phyloP scores from a whole-genome alignment of 2,113 vertebrate genomes.

The Chaenocephalus aceratus region DNA sequence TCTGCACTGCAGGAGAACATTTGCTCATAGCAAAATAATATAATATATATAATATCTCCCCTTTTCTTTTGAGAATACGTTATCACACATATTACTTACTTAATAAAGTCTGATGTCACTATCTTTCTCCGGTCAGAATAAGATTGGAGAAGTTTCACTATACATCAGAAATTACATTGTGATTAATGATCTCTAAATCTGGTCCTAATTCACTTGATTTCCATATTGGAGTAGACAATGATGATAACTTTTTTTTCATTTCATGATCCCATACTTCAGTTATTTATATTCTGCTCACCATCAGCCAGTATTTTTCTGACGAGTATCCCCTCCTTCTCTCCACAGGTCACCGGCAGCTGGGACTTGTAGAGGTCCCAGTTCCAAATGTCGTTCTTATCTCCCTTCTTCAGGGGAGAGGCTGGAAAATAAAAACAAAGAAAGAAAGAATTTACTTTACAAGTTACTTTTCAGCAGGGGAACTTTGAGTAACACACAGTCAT shows the following conservation, averaged over 20 bases:
- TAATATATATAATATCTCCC: too few species aligned
- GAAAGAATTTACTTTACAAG: not conserved
- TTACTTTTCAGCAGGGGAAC: not conserved
- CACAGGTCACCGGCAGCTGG: slow-evolving; percentile 78
- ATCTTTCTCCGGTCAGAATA: not conserved
- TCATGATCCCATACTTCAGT: not conserved
- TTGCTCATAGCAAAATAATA: too few species aligned
- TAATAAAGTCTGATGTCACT: too few species aligned
- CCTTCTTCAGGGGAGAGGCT: slow-evolving; percentile 71
- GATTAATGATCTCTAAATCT: not conserved
- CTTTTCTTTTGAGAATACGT: too few species aligned
- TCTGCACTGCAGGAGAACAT: too few species aligned
- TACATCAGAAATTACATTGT: too few species aligned
- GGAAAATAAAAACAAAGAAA: not conserved
- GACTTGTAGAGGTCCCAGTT: slow-evolving; percentile 66
- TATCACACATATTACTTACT: too few species aligned
- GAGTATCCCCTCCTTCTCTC: slow-evolving; percentile 35
- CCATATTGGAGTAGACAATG: not conserved
- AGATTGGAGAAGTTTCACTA: not conserved
- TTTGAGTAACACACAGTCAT: not conserved
- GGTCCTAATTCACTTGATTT: not conserved
- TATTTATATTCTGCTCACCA: slow-evolving; percentile 57
- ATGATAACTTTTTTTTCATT: not conserved
- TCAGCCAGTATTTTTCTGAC: slow-evolving; percentile 61
- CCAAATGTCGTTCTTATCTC: slow-evolving; percentile 66